These are phyloP conservation scores for Plestiodon gilberti DNA, from an alignment of 2,113 vertebrate species.

Conservation along the genomic window DNA sequence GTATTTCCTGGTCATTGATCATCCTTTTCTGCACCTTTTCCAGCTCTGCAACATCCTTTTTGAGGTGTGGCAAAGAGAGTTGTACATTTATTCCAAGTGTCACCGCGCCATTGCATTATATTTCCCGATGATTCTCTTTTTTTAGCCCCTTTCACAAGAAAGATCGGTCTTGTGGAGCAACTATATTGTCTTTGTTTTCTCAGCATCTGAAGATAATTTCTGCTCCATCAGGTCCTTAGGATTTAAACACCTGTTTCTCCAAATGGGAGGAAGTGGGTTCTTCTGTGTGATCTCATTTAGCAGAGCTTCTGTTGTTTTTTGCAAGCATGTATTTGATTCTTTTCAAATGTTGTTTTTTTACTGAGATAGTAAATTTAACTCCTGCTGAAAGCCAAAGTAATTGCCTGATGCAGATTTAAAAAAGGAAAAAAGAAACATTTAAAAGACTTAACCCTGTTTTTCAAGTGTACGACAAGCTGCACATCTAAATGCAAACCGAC, in stretches of 20 bases:
- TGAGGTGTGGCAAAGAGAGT: too few relatives aligned
- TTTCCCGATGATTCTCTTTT: neutral
- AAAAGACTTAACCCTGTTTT: constrained; percentile 36
- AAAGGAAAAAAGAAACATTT: constrained; percentile 30
- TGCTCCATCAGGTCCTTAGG: constrained; percentile 15
- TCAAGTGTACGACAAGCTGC: constrained; percentile 37
- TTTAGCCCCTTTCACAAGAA: neutral
- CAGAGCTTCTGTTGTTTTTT: constrained; percentile 36
- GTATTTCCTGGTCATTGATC: too few relatives aligned
- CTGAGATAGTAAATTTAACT: constrained; percentile 49
- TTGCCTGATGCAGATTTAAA: constrained; percentile 26
- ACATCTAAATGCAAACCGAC: neutral
- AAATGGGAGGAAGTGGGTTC: neutral
- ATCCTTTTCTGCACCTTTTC: too few relatives aligned
- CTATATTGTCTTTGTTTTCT: neutral
- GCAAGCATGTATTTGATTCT: constrained; percentile 37
- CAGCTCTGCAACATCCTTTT: too few relatives aligned
- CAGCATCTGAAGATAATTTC: neutral
- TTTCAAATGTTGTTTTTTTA: constrained; percentile 49
- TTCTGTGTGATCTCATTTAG: constrained; percentile 19
- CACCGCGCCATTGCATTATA: too few relatives aligned
- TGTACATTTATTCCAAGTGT: too few relatives aligned
- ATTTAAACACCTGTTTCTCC: constrained; percentile 8
- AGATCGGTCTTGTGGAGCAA: constrained; percentile 10
- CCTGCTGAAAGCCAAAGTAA: constrained; percentile 44